A percentile compares a stretch with the other conserved stretches of the same genome.
Evolutionary conservation across 2,113 vertebrate genomes (phyloP).

Genomic region (human): DNA sequence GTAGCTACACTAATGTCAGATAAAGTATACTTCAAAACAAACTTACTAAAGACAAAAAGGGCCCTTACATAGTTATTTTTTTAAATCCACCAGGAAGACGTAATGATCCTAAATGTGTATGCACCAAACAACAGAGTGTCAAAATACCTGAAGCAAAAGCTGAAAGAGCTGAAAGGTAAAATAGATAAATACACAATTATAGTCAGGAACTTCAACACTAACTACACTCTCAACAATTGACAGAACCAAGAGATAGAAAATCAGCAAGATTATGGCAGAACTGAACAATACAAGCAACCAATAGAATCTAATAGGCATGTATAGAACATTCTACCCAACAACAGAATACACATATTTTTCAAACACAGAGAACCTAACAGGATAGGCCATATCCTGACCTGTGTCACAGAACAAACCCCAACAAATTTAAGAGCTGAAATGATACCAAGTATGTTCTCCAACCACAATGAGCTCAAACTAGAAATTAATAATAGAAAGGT

Average conservation of each 20-base stretch:
- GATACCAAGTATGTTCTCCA: neutral
- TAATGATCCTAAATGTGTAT: neutral
- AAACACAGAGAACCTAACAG: neutral
- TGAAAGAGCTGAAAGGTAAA: neutral
- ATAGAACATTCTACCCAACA: neutral
- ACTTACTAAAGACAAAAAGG: neutral
- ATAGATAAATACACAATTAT: neutral
- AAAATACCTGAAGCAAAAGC: neutral
- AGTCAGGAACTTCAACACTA: neutral
- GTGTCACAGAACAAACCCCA: neutral
- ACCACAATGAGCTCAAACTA: neutral
- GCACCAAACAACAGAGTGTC: neutral
- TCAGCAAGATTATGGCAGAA: neutral
- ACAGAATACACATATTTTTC: neutral
- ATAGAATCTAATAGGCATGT: neutral
- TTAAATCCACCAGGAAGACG: neutral
- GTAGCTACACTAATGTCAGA: neutral
- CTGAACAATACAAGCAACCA: neutral
- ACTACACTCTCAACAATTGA: neutral
- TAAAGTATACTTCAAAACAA: neutral
- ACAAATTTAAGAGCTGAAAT: neutral
- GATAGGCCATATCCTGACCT: neutral
- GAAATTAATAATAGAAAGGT: neutral
- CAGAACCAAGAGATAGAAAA: neutral
- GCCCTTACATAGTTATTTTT: neutral